A percentile compares a stretch with the other conserved stretches of the same genome.
phyloP scores from a whole-genome alignment of 2,797 vertebrate species.

The Sebastiscus albofasciatus region DNA sequence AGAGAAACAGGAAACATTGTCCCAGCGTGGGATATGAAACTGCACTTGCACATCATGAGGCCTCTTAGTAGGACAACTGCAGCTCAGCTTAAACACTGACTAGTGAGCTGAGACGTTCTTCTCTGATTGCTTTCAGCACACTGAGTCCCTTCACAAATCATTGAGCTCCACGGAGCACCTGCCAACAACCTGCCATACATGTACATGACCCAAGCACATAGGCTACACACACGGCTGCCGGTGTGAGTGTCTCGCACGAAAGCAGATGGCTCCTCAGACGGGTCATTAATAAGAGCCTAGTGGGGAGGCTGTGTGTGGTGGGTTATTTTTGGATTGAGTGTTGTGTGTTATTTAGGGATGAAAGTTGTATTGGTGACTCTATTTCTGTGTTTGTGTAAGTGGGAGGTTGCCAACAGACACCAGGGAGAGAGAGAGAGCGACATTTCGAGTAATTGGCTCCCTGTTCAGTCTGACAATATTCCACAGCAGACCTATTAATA shows the following conservation, averaged over 20 bases:
- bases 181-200: conserved; percentile 48
- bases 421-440: background rate
- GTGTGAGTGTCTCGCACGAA: conserved; percentile 12
- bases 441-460: conserved; percentile 64
- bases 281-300: conserved; percentile 50
- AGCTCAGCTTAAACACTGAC: conserved; percentile 27
- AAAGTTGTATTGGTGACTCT: conserved; percentile 47
- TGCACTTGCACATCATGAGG: background rate
- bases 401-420: conserved; percentile 31
- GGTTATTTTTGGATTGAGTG: conserved; percentile 66
- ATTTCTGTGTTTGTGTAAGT: conserved; percentile 30
- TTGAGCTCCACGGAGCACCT: conserved; percentile 43
- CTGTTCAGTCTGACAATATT: conserved; percentile 37
- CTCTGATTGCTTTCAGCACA: conserved; percentile 4
- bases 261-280: conserved; percentile 68
- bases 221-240: conserved; percentile 48
- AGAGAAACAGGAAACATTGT: conserved; percentile 11
- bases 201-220: conserved; percentile 13
- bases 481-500: conserved; percentile 43
- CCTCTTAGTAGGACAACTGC: conserved; percentile 17
- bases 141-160: conserved; percentile 26
- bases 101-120: conserved; percentile 2
- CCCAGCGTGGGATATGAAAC: conserved; percentile 10
- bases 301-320: conserved; percentile 47
- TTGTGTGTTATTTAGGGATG: conserved; percentile 69